Evolutionary conservation across 2,113 vertebrate genomes (phyloP), one percentile per base, ranked within the genome.

Genomic region (Pyxicephalus adspersus): DNA sequence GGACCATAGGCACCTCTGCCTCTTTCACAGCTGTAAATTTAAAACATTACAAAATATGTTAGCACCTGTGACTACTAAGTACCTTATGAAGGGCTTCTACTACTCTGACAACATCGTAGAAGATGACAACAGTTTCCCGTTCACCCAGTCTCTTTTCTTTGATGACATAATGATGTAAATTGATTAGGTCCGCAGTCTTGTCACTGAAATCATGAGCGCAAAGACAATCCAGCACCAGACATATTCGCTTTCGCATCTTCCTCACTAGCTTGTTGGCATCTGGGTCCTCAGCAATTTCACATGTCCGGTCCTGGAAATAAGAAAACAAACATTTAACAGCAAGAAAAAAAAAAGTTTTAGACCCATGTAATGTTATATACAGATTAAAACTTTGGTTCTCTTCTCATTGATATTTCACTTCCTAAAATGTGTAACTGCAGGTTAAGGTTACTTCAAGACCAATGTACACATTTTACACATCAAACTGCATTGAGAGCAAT

Each of bases 11-110:
- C 6, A 34, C 31, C 4, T 9, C 38, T 38, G 3, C 4, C 38
- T 9, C 38, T 4, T 38, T 38, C 11, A 38, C 3, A 38, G 38
- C 7, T 38, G 38, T 38, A 38, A 38, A 38, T n/a, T n/a, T n/a
- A n/a, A 8, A 4, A 58, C 20, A 6, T 20, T 4, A 18, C 7
- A 58, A 5, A 22, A 20, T 20, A 58, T 58, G n/a, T 5, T 57
- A 20, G 54, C 18, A 20, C n/a, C 20, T 58, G 23, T 15, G 13
- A 8, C 9, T 25, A 28, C 9, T 28, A 29, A 64, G 87, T 77
- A 99, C 98, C 96, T 98, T 98, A 85, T 99, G 98, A 84, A 99
- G 91, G 77, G 97, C 96, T 87, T 99, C 97, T 76, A 99, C 98
- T 84, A 99, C 96, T 8, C 97, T 95, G 85, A 99, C 98, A 83